Evolutionary conservation across 2,888 invertebrate genomes (phyloP), one percentile per base, ranked within the genome.

Genomic region (Cosmopolites sordidus): DNA sequence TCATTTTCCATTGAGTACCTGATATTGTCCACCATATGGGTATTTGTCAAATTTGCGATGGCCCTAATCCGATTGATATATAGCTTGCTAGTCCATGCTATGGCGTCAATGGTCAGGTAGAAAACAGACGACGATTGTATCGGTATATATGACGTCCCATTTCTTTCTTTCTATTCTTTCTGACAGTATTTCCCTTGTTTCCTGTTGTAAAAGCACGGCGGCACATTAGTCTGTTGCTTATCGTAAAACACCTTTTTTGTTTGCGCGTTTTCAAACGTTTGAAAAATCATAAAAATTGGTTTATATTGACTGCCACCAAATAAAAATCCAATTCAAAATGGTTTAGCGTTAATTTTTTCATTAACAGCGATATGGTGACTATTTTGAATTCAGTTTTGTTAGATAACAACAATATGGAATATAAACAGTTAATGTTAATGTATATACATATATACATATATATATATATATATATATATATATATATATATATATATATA

Each of bases 231-330:
- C 44, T 51, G 45, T 51, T 40, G 41, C 45, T 51, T 45, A 45
- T 51, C 41, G 39, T 51, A 51, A 37, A 47, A 43, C 46, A 39
- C 42, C 37, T 46, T 46, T 47, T 43, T 33, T 42, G 22, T 46
- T n/a, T n/a, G n/a, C n/a, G n/a, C n/a, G n/a, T n/a, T n/a, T n/a
- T n/a, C n/a, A n/a, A n/a, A n/a, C n/a, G n/a, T n/a, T n/a, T 5
- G 22, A 22, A 8, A 22, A 22, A 22, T 22, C 22, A 22, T 22
- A 22, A 22, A 22, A 22, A n/a, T n/a, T n/a, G n/a, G n/a, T n/a
- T n/a, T n/a, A n/a, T n/a, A n/a, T n/a, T n/a, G n/a, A n/a, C n/a
- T n/a, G n/a, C n/a, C n/a, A n/a, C n/a, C n/a, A n/a, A n/a, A n/a
- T n/a, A n/a, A n/a, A n/a, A n/a, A n/a, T n/a, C n/a, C n/a, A n/a